Evolutionary conservation across 2,888 invertebrate species (phyloP).

Genomic region (Metacarcinus magister): DNA sequence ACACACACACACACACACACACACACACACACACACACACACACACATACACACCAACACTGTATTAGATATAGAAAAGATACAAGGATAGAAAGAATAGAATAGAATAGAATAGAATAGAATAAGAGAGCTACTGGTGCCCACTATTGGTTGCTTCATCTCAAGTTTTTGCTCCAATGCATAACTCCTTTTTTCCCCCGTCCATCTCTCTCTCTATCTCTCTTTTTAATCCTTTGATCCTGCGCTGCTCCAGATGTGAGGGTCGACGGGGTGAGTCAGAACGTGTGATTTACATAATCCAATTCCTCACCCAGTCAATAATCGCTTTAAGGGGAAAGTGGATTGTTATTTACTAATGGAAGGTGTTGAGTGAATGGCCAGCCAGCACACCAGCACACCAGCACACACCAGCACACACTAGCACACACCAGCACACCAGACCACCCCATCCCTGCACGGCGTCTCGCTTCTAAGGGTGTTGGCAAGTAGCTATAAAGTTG

Average conservation of each 20-base stretch:
- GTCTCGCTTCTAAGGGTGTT: not conserved
- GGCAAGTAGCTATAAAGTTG: not conserved
- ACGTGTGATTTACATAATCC: slow-evolving; percentile 65
- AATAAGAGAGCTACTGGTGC: not conserved
- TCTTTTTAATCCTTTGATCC: slow-evolving; percentile 44
- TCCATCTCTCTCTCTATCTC: not conserved
- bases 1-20: too few species aligned
- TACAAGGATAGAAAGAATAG: too few species aligned
- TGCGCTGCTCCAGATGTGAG: slow-evolving; percentile 60
- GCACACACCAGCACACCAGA: too few species aligned
- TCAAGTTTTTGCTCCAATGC: not conserved
- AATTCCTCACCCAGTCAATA: slow-evolving; percentile 51
- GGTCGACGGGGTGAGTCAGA: slow-evolving; percentile 53
- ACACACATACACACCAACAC: too few species aligned
- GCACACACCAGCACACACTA: too few species aligned
- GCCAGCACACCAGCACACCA: not conserved
- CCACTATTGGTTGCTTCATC: not conserved
- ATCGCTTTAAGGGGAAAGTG: slow-evolving; percentile 50
- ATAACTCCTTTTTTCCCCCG: not conserved
- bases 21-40: too few species aligned
- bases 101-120: too few species aligned
- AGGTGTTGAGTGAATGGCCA: slow-evolving; percentile 17
- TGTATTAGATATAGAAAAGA: too few species aligned
- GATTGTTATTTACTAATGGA: slow-evolving; percentile 61
- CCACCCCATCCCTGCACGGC: not conserved